phyloP scores from a whole-genome alignment of 2,888 invertebrate species.

The Cheilosia variabilis region DNA sequence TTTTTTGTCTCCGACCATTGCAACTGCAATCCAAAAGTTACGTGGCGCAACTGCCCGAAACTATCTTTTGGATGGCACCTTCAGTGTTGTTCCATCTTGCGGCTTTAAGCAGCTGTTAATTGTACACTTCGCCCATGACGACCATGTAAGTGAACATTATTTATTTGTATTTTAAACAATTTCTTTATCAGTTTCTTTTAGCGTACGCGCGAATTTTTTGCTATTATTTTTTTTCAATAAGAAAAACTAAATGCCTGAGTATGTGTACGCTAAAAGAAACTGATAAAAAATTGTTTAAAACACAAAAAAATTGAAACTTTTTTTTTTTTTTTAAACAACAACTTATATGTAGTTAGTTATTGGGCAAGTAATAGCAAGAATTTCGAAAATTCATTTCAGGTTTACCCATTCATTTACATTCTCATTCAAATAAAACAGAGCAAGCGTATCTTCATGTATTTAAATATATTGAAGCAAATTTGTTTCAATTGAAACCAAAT shows the following conservation, averaged over 20 bases:
- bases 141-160: constrained; percentile 14
- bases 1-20: constrained; percentile 29
- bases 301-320: neutral
- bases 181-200: constrained; percentile 8
- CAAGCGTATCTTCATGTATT: constrained; percentile 13
- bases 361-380: too few relatives aligned
- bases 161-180: neutral
- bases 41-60: neutral
- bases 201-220: too few relatives aligned
- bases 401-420: constrained; percentile 27
- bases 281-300: neutral
- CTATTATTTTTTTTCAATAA: neutral
- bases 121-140: constrained; percentile 4
- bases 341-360: neutral
- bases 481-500: constrained; percentile 21
- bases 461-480: constrained; percentile 27
- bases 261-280: neutral
- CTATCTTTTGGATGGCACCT: constrained; percentile 26
- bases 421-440: constrained; percentile 10
- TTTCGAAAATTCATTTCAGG: neutral
- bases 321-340: neutral
- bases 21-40: constrained; percentile 15
- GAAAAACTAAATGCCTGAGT: neutral
- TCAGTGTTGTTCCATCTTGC: constrained; percentile 22
- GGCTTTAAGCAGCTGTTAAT: constrained; percentile 25